A percentile compares a stretch with the other conserved stretches of the same genome.
Evolutionary conservation across 2,113 vertebrate genomes (phyloP).

Genomic region (Aegypius monachus): DNA sequence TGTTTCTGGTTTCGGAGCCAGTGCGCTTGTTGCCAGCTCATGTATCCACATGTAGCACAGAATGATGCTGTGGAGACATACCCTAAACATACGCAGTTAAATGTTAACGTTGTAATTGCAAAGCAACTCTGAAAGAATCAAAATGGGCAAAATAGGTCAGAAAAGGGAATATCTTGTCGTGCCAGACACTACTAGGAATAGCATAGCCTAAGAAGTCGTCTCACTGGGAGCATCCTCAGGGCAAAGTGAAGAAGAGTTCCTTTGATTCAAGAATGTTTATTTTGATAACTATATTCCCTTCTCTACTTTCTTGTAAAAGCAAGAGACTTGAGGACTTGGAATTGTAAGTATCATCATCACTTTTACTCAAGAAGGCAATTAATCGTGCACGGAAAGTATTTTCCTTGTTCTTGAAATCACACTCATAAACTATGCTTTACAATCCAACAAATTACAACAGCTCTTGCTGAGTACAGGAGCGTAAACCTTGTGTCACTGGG

Average conservation of each 20-base stretch:
- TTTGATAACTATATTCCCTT: neutral
- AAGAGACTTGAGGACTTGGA: neutral
- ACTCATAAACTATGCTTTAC: neutral
- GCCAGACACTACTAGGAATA: neutral
- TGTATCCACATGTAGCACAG: neutral
- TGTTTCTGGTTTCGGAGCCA: neutral
- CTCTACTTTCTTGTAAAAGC: neutral
- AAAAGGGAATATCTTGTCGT: neutral
- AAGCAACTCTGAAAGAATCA: neutral
- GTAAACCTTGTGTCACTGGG: neutral
- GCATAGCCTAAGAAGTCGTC: neutral
- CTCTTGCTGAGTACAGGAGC: neutral
- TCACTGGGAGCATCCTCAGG: neutral
- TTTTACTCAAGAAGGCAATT: neutral
- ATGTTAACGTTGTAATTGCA: neutral
- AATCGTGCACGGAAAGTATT: neutral
- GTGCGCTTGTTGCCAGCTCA: neutral
- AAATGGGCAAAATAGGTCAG: neutral
- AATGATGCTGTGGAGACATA: neutral
- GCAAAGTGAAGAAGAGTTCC: neutral
- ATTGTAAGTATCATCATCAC: neutral
- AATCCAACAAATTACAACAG: neutral
- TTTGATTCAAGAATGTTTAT: neutral
- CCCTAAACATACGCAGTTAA: neutral
- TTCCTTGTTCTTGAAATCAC: neutral